Conservation (phyloP, 1,140 invertebrate genomes). For the Metaphire vulgaris region DNA sequence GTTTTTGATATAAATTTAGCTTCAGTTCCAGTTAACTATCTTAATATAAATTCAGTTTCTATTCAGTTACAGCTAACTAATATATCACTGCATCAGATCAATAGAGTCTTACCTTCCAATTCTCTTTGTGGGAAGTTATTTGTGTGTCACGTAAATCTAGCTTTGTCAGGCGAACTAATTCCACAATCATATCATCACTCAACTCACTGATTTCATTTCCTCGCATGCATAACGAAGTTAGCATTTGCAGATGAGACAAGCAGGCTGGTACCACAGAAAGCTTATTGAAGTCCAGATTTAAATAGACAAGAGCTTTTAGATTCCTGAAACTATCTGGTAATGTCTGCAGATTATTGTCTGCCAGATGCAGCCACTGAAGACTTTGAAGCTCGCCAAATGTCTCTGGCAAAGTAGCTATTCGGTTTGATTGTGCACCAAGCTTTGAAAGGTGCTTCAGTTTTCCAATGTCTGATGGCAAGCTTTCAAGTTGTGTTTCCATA, state of each 20-base stretch:
- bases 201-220: conserved; percentile 36
- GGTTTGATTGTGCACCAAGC: conserved; percentile 41
- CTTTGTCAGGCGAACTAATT: conserved; percentile 38
- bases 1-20: too few relatives aligned
- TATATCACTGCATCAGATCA: too few relatives aligned
- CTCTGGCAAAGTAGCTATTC: conserved; percentile 35
- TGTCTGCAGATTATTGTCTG: conserved; percentile 40
- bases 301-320: conserved; percentile 37
- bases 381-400: conserved; percentile 35
- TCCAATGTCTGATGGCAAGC: conserved; percentile 40
- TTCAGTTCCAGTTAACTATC: too few relatives aligned
- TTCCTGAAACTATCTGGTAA: conserved; percentile 37
- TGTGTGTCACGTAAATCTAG: conserved; percentile 44
- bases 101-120: conserved; percentile 47
- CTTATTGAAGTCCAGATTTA: conserved; percentile 43
- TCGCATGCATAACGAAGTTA: conserved; percentile 38
- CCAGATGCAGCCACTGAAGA: conserved; percentile 42
- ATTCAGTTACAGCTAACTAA: too few relatives aligned
- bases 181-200: conserved; percentile 40
- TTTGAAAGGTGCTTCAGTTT: conserved; percentile 38
- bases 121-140: conserved; percentile 35
- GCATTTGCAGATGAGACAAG: conserved; percentile 33
- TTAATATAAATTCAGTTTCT: too few relatives aligned
- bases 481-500: conserved; percentile 37
- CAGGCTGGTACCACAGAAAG: conserved; percentile 39